Evolutionary conservation across 2,797 vertebrate species (phyloP).

Genomic region (Myotis findleyi): DNA sequence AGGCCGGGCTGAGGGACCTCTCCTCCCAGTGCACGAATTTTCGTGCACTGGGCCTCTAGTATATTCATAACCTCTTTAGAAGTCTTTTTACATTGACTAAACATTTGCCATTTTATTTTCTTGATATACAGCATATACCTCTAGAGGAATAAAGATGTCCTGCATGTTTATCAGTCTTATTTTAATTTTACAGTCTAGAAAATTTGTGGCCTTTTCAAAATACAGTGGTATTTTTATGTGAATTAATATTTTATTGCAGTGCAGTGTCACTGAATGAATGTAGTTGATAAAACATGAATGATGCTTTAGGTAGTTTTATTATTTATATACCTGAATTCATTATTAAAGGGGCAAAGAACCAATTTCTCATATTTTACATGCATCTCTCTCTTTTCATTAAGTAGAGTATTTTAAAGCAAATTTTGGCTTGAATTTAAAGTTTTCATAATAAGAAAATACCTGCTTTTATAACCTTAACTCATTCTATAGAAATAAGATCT

Average conservation of each 20-base stretch:
- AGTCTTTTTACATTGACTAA: neutral
- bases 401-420: constrained; percentile 44
- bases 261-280: constrained; percentile 14
- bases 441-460: constrained; percentile 12
- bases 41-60: neutral
- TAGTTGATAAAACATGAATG: constrained; percentile 30
- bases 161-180: constrained; percentile 3
- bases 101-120: neutral
- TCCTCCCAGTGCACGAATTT: no score
- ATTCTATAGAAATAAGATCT: neutral
- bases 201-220: constrained; percentile 44
- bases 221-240: neutral
- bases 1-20: no score
- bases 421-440: constrained; percentile 25
- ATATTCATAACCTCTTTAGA: neutral
- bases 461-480: neutral
- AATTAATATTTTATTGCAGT: constrained; percentile 42
- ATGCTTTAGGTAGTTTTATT: constrained; percentile 31
- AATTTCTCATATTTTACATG: constrained; percentile 26
- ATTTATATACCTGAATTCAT: constrained; percentile 32
- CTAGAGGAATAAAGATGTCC: neutral
- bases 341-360: neutral
- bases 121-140: neutral
- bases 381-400: neutral
- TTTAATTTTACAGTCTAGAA: constrained; percentile 46